Base-by-base conservation (phyloP, 1,140 invertebrate species). In the Halyomorpha halys region DNA sequence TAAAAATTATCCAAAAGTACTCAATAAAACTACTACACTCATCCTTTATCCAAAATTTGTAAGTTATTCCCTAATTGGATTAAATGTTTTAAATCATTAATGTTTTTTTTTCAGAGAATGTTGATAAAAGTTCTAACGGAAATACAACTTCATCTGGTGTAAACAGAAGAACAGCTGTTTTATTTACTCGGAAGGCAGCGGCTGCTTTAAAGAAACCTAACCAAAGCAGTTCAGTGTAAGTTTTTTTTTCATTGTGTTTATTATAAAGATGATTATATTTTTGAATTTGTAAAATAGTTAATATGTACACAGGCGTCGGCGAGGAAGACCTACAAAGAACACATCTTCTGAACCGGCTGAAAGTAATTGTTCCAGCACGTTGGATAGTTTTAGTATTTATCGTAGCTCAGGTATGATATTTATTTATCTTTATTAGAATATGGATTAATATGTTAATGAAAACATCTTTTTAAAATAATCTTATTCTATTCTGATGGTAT, bases 161-260 rank as follows among this genome's bases (percentile, higher is more conserved):
- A 0, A 91, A 91, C 74, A 78, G 89, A 54, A 77, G 89, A 71
- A 91, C 87, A 19, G 85, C 88, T n/a, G 87, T 91, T 44, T 72
- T 91, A 6, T 86, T 91, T 68, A 89, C 87, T 3, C 81, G 87
- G 47, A 91, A 92, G 74, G 82, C 82, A 0, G 76, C 73, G 61
- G 76, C 79, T 3, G 74, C 77, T n/a, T 75, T 81, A 72, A 76
- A 75, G 63, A 79, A 76, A 27, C 44, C 44, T 19, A 51, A 39
- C 49, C 53, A 56, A 25, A 19, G 15, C 18, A 23, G 53, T 25
- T 25, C 53, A 23, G 53, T 56, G 53, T 56, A 15, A 27, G 53
- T 56, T 27, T 25, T 56, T 56, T 15, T 56, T 3, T 21, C 6
- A 4, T 53, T 11, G 3, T 30, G 8, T 30, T 39, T 39, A 39